Evolutionary conservation across 2,797 vertebrate species (phyloP).

Genomic region (Xenentodon cancila): DNA sequence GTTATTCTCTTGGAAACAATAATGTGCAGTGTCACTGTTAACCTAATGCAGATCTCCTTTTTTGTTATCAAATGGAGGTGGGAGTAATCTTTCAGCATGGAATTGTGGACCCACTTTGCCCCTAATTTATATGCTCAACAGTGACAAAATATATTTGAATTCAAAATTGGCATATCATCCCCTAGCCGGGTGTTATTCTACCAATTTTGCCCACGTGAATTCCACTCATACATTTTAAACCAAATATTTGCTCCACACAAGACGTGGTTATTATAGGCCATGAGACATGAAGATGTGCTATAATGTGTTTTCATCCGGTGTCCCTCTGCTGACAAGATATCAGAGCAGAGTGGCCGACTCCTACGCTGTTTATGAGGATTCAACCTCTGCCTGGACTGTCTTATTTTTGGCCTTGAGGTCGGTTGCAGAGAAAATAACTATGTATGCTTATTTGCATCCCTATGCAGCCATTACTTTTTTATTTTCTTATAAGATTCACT

Average conservation of each 20-base stretch:
- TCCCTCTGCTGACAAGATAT: conserved; percentile 56
- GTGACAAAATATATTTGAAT: conserved; percentile 73
- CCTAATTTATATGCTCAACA: conserved; percentile 59
- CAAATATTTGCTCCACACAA: conserved; percentile 42
- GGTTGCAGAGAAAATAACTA: conserved; percentile 47
- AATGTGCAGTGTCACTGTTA: conserved; percentile 26
- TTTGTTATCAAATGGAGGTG: conserved; percentile 45
- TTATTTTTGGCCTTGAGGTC: conserved; percentile 52
- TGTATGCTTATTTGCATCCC: conserved; percentile 52
- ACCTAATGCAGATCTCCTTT: conserved; percentile 25
- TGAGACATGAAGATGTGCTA: conserved; percentile 58
- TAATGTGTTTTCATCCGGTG: conserved; percentile 68
- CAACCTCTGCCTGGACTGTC: conserved; percentile 31
- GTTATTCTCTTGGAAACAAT: conserved; percentile 23
- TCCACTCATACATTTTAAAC: conserved; percentile 53
- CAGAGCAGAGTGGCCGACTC: conserved; percentile 44
- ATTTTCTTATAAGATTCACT: no score
- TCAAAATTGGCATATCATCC: conserved; percentile 71
- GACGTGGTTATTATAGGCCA: conserved; percentile 46
- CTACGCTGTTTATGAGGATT: conserved; percentile 56
- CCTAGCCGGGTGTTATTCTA: conserved; percentile 36
- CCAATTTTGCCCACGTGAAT: conserved; percentile 40
- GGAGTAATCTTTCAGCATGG: conserved; percentile 39
- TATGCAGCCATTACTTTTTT: conserved; percentile 12
- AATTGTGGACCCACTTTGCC: conserved; percentile 40